Percentiles rank a stretch among this genome's conserved stretches.
These are phyloP conservation scores for Baryphthengus martii DNA, from an alignment of 2,113 vertebrate species.

Conservation along the genomic window DNA sequence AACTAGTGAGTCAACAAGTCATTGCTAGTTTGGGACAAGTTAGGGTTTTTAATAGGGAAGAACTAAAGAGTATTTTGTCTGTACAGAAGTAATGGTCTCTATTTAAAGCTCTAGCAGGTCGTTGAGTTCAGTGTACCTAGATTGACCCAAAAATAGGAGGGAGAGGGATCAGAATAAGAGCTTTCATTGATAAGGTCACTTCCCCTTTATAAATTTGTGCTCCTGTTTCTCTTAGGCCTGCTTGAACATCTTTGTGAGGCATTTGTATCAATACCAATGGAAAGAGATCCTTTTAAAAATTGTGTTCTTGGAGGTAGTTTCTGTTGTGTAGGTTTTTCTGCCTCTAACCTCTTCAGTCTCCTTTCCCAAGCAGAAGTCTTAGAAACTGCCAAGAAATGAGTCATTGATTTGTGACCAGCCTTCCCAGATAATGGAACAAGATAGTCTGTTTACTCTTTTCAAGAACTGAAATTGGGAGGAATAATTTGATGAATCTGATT, in stretches of 20 bases:
- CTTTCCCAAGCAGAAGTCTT: not conserved
- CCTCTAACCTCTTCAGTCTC: not conserved
- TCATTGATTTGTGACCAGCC: not conserved
- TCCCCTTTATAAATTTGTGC: not conserved
- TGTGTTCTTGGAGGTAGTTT: not conserved
- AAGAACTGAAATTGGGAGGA: not conserved
- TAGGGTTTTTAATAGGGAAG: not conserved
- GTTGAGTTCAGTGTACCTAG: not conserved
- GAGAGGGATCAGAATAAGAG: not conserved
- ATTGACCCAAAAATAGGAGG: not conserved
- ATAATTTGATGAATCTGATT: not conserved
- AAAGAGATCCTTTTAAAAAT: not conserved
- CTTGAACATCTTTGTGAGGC: not conserved
- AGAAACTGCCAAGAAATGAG: not conserved
- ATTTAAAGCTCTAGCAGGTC: not conserved
- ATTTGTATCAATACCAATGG: not conserved
- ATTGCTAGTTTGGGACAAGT: not conserved
- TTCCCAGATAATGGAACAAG: not conserved
- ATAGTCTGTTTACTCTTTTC: not conserved
- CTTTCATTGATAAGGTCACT: not conserved
- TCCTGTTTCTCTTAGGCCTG: not conserved
- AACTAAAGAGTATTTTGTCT: not conserved
- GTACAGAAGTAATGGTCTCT: not conserved
- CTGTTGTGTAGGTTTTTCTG: not conserved
- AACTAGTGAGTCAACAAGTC: too few species aligned